Percentiles rank a stretch among this genome's conserved stretches.
phyloP scores from a whole-genome alignment of 2,797 vertebrate species.

The Rousettus madagascariensis region DNA sequence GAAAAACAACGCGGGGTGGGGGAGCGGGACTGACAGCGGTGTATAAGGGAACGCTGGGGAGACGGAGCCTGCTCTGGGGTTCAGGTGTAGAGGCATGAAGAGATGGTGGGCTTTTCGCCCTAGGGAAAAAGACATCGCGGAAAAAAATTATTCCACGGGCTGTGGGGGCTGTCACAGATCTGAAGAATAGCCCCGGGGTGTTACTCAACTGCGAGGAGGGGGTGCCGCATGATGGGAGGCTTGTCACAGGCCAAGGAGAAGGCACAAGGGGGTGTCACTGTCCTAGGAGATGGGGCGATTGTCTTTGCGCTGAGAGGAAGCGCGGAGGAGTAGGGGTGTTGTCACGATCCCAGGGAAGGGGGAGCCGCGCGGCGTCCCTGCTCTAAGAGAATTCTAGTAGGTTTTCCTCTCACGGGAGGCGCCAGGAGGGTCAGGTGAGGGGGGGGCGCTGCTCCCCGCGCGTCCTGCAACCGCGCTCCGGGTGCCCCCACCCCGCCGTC shows the following conservation, averaged over 20 bases:
- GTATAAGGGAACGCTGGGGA: background rate
- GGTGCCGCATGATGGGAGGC: background rate
- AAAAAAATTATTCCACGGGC: background rate
- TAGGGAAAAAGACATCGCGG: background rate
- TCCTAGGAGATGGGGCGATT: background rate
- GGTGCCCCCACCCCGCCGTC: constrained; percentile 62
- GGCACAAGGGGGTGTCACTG: constrained; percentile 50
- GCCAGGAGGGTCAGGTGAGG: constrained; percentile 11
- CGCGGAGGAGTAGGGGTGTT: background rate
- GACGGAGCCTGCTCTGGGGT: background rate
- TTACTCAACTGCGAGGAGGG: background rate
- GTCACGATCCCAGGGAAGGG: constrained; percentile 18
- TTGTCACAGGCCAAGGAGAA: constrained; percentile 37
- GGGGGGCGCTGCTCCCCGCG: constrained; percentile 25
- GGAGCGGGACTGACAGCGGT: background rate
- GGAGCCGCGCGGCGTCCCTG: background rate
- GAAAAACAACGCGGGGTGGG: background rate
- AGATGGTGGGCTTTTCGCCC: background rate
- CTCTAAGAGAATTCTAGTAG: background rate
- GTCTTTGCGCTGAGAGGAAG: background rate
- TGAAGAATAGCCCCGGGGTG: background rate
- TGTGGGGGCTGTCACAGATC: constrained; percentile 23
- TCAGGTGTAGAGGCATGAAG: background rate
- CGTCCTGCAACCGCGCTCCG: constrained; percentile 51
- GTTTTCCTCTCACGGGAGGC: background rate